These are phyloP conservation scores for Rapana venosa DNA, from an alignment of 2,888 invertebrate species.

Conservation along the genomic window DNA sequence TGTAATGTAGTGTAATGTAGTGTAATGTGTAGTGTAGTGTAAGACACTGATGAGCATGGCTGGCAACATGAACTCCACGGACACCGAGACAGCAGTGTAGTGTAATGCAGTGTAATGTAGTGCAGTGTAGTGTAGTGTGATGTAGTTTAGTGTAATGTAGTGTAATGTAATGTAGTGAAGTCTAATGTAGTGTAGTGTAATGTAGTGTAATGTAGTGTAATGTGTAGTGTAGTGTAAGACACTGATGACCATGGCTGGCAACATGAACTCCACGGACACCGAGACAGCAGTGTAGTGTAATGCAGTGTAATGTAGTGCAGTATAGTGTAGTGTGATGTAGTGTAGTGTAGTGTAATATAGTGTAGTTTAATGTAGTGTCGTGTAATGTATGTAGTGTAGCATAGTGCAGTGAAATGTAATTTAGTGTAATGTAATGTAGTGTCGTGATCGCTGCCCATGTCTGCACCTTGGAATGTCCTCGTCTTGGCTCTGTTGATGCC, in stretches of 20 bases:
- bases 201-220: too few relatives aligned
- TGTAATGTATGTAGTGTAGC: too few relatives aligned
- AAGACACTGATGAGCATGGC: conserved; percentile 97
- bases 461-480: too few relatives aligned
- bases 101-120: neutral
- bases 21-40: too few relatives aligned
- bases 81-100: conserved; percentile 56
- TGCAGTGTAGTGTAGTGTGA: neutral
- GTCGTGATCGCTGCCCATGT: too few relatives aligned
- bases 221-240: conserved; percentile 82
- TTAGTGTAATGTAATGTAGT: neutral
- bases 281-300: conserved; percentile 27
- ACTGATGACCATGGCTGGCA: conserved; percentile 97
- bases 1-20: too few relatives aligned
- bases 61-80: conserved; percentile 90
- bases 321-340: neutral
- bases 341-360: neutral
- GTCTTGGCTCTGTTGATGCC: too few relatives aligned
- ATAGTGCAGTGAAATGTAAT: neutral
- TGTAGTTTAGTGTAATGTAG: neutral
- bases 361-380: too few relatives aligned
- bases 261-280: conserved; percentile 86
- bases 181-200: too few relatives aligned
- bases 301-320: neutral
- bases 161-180: neutral